phyloP scores from a whole-genome alignment of 2,113 vertebrate species.

The Poecile atricapillus region DNA sequence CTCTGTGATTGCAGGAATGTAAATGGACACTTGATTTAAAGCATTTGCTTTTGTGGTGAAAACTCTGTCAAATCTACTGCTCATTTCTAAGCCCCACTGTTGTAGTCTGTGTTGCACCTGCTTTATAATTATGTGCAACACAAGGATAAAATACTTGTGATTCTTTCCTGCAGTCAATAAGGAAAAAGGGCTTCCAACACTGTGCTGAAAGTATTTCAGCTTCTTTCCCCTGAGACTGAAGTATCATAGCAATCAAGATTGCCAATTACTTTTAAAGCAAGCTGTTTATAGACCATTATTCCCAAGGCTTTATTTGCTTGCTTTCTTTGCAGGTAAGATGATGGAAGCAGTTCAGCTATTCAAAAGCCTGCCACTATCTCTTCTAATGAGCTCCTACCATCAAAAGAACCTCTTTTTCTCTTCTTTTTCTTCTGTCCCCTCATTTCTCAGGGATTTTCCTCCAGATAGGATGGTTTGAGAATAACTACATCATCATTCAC shows the following conservation, averaged over 20 bases:
- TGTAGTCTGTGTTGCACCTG: neutral
- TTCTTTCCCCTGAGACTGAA: neutral
- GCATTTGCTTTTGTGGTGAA: neutral
- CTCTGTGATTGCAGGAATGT: neutral
- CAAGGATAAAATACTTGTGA: neutral
- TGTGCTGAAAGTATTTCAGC: neutral
- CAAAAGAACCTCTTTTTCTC: neutral
- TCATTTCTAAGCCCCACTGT: neutral
- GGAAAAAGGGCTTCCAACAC: neutral
- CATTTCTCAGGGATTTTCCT: neutral
- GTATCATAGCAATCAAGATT: neutral
- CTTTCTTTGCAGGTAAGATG: neutral
- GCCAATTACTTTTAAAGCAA: constrained; percentile 21
- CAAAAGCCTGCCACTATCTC: neutral
- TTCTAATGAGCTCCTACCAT: neutral
- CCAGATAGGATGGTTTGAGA: neutral
- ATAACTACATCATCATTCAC: neutral
- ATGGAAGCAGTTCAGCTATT: neutral
- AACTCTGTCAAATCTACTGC: neutral
- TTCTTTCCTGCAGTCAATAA: neutral
- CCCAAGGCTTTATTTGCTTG: neutral
- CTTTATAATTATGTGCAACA: neutral
- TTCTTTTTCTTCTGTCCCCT: neutral
- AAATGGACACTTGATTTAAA: neutral
- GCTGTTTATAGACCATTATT: constrained; percentile 23